Evolutionary conservation across 2,797 vertebrate genomes (phyloP).

Genomic region (Gallinago nigripennis): DNA sequence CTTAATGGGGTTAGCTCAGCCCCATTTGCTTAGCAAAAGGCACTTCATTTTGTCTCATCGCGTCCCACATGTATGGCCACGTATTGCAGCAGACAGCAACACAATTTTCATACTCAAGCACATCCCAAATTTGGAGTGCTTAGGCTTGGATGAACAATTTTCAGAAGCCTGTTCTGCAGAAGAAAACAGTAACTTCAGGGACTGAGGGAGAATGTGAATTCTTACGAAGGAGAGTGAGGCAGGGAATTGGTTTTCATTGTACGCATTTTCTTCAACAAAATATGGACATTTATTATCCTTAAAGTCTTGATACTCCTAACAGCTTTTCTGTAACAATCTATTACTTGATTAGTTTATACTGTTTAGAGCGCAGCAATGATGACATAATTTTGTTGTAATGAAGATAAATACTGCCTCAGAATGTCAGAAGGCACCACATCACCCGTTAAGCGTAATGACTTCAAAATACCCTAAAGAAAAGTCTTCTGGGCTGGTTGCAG

Average conservation of each 20-base stretch:
- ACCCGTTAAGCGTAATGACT: neutral
- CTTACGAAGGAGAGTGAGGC: rapidly evolving
- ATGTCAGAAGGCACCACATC: neutral
- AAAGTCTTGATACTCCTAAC: neutral
- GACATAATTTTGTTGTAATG: constrained; percentile 14
- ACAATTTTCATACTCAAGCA: neutral
- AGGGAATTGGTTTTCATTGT: neutral
- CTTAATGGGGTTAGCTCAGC: neutral
- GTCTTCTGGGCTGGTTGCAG: neutral
- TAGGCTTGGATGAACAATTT: neutral
- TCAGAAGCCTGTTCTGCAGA: neutral
- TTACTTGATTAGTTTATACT: constrained; percentile 12
- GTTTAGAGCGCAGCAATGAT: neutral
- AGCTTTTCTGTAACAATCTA: constrained; percentile 1
- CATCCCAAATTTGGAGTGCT: neutral
- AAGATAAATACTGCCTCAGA: constrained; percentile 3
- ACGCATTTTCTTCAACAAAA: neutral
- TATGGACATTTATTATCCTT: neutral
- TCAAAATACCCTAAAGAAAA: constrained; percentile 24
- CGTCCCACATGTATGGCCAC: rapidly evolving
- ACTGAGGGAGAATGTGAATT: neutral
- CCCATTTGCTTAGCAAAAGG: neutral
- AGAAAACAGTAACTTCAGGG: neutral
- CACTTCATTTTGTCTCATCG: neutral
- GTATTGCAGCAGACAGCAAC: neutral